Conservation (phyloP, 2,113 vertebrate species). For the Melospiza georgiana region DNA sequence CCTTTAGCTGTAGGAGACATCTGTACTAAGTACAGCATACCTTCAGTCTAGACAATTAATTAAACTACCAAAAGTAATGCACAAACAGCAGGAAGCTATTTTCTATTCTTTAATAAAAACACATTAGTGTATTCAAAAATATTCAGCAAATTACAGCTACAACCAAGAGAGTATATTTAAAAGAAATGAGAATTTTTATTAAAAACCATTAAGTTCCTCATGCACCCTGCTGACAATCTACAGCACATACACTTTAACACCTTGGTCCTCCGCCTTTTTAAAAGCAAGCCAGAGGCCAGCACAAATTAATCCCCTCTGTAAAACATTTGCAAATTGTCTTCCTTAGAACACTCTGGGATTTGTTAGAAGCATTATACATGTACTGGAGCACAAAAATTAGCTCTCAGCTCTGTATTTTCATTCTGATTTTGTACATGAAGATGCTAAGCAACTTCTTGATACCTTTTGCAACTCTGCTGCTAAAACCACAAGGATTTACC, state of each 20-base stretch:
- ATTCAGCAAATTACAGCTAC: slow-evolving; percentile 18
- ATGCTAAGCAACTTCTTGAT: not conserved
- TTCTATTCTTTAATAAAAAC: not conserved
- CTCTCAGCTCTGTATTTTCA: not conserved
- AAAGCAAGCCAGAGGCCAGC: not conserved
- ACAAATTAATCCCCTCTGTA: not conserved
- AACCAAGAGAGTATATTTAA: not conserved
- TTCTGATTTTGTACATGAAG: not conserved
- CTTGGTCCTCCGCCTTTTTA: not conserved
- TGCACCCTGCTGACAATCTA: not conserved
- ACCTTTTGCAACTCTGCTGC: not conserved
- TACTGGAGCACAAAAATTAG: not conserved
- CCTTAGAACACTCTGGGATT: not conserved
- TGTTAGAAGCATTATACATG: not conserved
- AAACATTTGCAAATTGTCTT: not conserved
- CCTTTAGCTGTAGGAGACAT: slow-evolving; percentile 26
- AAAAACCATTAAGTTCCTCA: not conserved
- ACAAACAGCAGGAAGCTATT: slow-evolving; percentile 8
- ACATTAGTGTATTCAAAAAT: slow-evolving; percentile 22
- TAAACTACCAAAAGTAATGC: slow-evolving; percentile 24
- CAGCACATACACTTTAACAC: not conserved
- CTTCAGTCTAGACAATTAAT: slow-evolving; percentile 50
- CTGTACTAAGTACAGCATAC: not conserved
- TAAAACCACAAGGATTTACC: not conserved
- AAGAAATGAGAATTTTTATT: not conserved